These are phyloP conservation scores for Chrysolina oricalcia DNA, from an alignment of 2,888 invertebrate genomes.

Conservation along the genomic window DNA sequence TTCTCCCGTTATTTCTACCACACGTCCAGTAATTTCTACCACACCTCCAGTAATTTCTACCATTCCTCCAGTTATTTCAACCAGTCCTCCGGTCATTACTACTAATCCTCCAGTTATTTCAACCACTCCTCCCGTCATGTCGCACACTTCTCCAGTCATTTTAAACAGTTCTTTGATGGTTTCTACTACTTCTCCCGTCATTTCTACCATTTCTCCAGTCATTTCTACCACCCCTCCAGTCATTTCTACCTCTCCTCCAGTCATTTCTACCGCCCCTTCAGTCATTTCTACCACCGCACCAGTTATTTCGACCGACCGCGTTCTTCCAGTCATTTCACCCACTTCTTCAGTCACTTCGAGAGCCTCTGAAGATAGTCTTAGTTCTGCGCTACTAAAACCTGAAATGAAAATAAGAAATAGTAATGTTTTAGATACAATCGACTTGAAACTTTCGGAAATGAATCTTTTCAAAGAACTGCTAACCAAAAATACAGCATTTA, in stretches of 20 bases:
- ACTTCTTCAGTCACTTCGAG: too few species aligned
- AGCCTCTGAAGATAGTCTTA: too few species aligned
- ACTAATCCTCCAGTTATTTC: neutral
- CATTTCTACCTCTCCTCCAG: neutral
- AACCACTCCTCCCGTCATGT: too few species aligned
- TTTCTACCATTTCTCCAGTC: neutral
- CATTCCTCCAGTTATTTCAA: neutral
- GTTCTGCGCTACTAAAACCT: conserved; percentile 44
- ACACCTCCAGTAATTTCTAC: neutral
- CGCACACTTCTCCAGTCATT: too few species aligned
- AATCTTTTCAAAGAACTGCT: conserved; percentile 51
- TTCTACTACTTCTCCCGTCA: neutral
- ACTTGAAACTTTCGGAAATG: conserved; percentile 43
- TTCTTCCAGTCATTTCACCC: neutral
- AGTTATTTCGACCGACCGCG: too few species aligned
- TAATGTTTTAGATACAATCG: conserved; percentile 37
- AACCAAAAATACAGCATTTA: neutral
- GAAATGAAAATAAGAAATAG: conserved; percentile 52
- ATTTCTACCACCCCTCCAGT: neutral
- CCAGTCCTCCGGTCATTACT: neutral
- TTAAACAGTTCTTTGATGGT: too few species aligned
- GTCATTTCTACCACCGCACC: neutral
- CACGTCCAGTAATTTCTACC: too few species aligned
- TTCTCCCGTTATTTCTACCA: too few species aligned
- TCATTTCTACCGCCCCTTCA: neutral